Evolutionary conservation across 2,797 vertebrate species (phyloP), one percentile per base, ranked within the genome.

Genomic region (Orestias chungarensis): DNA sequence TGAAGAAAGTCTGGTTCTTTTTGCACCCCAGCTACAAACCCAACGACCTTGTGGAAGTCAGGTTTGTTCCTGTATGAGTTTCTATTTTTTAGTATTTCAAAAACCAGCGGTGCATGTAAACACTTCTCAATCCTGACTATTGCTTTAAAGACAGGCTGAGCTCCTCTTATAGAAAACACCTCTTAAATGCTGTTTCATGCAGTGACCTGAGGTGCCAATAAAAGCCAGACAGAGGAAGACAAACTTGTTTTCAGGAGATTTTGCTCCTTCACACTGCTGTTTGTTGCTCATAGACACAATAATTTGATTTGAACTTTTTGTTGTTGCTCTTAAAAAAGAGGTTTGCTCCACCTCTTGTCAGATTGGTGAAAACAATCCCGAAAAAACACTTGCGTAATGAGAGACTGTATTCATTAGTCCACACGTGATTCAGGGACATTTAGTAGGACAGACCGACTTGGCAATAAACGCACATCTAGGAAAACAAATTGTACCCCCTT

Each of bases 1-100:
- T 99, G 55, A 99, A 99, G 93, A 99, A 99, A 94, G 97, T 99
- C 79, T 99, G 98, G 98, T 99, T 99, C 91, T 99, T 99, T 75
- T 93, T 99, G 74, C 98, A 99, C 87, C 98, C 98, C 78, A 99
- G 98, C 92, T 99, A 99, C 91, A 99, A 99, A 88, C 98, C 98
- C 62, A 99, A 99, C 62, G 98, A 99, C 89, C 95, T 99, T 46
- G 98, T 99, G 66, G 98, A 99, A 95, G 97, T 99, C 92, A 97
- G 98, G 98, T 99, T 91, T 81, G 86, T 82, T 46, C 42, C 42
- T 64, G 61, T 66, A 8, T 67, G 2, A 43, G 35, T 59, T 81
- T 81, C n/a, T n/a, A n/a, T n/a, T 70, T 80, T 15, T 61, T 1
- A 6, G 25, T n/a, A 3, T 82, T 54, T 71, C 2, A 68, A 49